These are phyloP conservation scores for Myodes glareolus DNA, from an alignment of 2,113 vertebrate genomes.

Conservation along the genomic window DNA sequence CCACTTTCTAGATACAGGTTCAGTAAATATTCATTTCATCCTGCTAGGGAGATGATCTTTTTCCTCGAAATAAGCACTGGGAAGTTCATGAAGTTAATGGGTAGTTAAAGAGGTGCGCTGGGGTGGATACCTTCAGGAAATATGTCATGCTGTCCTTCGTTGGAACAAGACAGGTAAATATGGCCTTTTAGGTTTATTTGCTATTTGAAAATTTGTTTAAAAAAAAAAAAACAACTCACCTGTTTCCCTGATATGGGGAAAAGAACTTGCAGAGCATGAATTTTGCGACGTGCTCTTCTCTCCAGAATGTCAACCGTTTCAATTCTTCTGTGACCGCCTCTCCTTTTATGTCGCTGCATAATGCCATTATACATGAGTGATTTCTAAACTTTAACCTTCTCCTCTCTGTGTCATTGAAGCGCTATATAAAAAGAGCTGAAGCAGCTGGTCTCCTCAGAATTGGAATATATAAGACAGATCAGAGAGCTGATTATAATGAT, in stretches of 20 bases:
- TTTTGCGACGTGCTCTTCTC: neutral
- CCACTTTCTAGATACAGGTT: neutral
- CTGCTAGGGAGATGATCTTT: conserved; percentile 4
- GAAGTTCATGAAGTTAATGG: conserved; percentile 3
- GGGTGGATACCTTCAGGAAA: conserved; percentile 28
- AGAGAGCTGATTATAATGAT: neutral
- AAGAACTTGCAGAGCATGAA: neutral
- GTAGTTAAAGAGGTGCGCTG: conserved; percentile 46
- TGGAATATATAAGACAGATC: neutral
- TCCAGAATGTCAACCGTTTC: conserved; percentile 44
- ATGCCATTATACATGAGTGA: neutral
- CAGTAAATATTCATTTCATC: conserved; percentile 51
- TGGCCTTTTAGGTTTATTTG: conserved; percentile 4
- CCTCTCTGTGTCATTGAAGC: conserved; percentile 17
- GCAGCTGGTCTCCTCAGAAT: neutral
- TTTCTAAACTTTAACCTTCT: conserved; percentile 34
- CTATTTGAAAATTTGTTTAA: conserved; percentile 40
- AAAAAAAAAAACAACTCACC: neutral
- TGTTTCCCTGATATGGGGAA: neutral
- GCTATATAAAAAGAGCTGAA: neutral
- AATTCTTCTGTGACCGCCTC: neutral
- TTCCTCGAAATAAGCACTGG: conserved; percentile 50
- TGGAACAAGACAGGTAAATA: conserved; percentile 60
- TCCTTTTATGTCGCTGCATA: conserved; percentile 36
- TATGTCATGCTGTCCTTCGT: neutral